Evolutionary conservation across 1,140 invertebrate genomes (phyloP).

Genomic region (Hermatobates lingyangjiaoensis): DNA sequence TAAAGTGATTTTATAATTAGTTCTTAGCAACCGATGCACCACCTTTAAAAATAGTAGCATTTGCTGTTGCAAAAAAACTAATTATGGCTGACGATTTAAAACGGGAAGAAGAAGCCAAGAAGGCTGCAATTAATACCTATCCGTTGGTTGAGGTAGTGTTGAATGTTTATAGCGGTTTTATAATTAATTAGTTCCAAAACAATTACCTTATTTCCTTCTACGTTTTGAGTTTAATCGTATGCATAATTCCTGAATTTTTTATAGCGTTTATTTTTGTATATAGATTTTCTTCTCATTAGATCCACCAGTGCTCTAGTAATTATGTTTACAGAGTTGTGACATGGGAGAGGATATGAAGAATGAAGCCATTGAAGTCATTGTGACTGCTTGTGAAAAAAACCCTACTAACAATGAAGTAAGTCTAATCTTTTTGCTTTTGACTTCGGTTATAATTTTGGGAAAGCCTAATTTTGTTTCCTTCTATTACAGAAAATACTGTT

Average conservation of each 20-base stretch:
- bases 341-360: conserved; percentile 80
- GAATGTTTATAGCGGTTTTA: neutral
- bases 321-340: conserved; percentile 47
- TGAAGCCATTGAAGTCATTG: conserved; percentile 73
- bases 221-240: neutral
- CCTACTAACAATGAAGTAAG: conserved; percentile 61
- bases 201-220: neutral
- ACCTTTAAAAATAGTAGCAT: too few relatives aligned
- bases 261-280: neutral
- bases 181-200: conserved; percentile 2
- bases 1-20: too few relatives aligned
- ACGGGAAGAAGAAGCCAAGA: conserved; percentile 28
- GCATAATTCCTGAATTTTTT: neutral
- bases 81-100: conserved; percentile 13
- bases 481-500: too few relatives aligned
- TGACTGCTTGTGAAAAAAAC: conserved; percentile 82
- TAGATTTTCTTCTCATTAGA: neutral
- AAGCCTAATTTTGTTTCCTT: too few relatives aligned
- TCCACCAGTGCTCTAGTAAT: neutral
- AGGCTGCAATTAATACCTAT: conserved; percentile 53
- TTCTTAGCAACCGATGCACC: too few relatives aligned
- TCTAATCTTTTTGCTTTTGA: too few relatives aligned
- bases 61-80: too few relatives aligned
- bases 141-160: conserved; percentile 42
- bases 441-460: too few relatives aligned